These are phyloP conservation scores for Drosophila equinoxialis DNA, from an alignment of 1,140 invertebrate genomes.

Conservation along the genomic window DNA sequence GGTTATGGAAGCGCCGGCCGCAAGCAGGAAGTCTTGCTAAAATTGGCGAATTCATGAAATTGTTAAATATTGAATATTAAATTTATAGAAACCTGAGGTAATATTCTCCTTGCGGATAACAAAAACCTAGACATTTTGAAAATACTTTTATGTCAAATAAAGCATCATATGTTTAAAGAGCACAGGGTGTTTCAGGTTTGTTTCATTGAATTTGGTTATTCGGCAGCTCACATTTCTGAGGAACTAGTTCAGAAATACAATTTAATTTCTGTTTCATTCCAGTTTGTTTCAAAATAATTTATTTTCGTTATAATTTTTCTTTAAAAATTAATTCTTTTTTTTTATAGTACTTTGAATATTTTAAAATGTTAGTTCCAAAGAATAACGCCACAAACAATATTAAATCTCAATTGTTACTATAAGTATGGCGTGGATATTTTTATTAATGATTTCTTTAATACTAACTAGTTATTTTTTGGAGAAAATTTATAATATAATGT, in stretches of 20 bases:
- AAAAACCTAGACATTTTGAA: constrained; percentile 64
- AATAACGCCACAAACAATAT: too few species aligned
- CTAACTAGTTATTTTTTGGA: too few species aligned
- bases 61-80: background rate
- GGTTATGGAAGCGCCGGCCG: constrained; percentile 58
- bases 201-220: constrained; percentile 6
- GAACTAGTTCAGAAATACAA: background rate
- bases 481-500: too few species aligned
- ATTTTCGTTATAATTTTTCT: background rate
- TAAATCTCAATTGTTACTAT: too few species aligned
- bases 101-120: constrained; percentile 55
- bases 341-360: too few species aligned
- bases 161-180: constrained; percentile 41
- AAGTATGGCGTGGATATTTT: too few species aligned
- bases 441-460: too few species aligned
- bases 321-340: too few species aligned
- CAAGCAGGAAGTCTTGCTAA: constrained; percentile 64
- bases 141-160: constrained; percentile 18
- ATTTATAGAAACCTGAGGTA: constrained; percentile 52
- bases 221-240: background rate
- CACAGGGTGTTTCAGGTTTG: constrained; percentile 38
- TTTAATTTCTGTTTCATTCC: background rate
- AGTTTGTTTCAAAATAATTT: background rate
- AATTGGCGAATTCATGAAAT: constrained; percentile 6
- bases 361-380: too few species aligned